Conservation (phyloP, 2,888 invertebrate species). For the Dicyrtomina minuta region DNA sequence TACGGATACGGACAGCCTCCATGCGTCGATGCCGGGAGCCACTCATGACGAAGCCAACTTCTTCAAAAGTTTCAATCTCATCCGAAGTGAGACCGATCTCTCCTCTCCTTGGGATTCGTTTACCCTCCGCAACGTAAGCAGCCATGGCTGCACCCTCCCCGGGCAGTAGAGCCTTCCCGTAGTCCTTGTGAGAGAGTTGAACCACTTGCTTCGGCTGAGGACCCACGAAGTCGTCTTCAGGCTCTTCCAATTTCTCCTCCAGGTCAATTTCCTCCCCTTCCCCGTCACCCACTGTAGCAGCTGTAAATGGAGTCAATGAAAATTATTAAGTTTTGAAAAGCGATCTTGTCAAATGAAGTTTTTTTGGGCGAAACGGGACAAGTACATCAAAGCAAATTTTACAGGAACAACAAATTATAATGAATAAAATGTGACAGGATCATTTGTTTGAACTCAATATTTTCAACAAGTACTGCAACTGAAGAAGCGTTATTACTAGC, state of each 20-base stretch:
- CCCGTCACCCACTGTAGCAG: slow-evolving; percentile 21
- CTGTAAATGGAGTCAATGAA: background rate
- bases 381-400: no score
- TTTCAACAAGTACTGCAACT: no score
- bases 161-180: slow-evolving; percentile 88
- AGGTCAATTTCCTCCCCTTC: slow-evolving; percentile 23
- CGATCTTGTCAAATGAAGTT: no score
- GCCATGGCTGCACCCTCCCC: slow-evolving; percentile 99
- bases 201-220: slow-evolving; percentile 71
- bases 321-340: background rate
- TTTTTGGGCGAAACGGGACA: no score
- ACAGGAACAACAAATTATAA: no score
- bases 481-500: no score
- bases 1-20: slow-evolving; percentile 99
- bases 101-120: slow-evolving; percentile 95
- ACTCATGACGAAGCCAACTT: slow-evolving; percentile 56
- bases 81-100: slow-evolving; percentile 96
- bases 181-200: slow-evolving; percentile 74
- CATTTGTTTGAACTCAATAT: no score
- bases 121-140: slow-evolving; percentile 97
- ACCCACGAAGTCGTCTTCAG: slow-evolving; percentile 64
- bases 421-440: background rate
- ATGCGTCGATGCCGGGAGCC: slow-evolving; percentile 82
- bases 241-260: slow-evolving; percentile 1
- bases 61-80: slow-evolving; percentile 88